Base-by-base conservation (phyloP, 35 echinoderm and acorn worm species). In the Hemicentrotus pulcherrimus region DNA sequence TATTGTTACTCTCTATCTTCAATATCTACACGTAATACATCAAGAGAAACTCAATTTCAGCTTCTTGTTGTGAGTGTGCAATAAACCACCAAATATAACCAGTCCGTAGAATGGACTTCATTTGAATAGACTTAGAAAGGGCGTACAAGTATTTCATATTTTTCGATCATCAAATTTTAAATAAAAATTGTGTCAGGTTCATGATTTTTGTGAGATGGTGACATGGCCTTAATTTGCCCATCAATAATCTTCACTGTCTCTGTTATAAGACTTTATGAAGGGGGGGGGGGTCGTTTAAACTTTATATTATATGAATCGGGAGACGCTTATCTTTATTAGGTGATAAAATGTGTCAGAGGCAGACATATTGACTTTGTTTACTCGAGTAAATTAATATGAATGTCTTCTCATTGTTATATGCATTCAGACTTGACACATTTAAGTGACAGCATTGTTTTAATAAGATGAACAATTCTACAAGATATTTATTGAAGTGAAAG, bases 331-430 rank as follows among this genome's bases (percentile, higher is more conserved):
- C 28, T 78, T 78, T 78, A n/a, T 78, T 78, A 78, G 65, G 65
- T 78, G 65, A 78, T 78, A 78, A 78, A 78, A n/a, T 28, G 5
- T 78, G 65, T n/a, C 0, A 18, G 22, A 28, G 22, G 7, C 65
- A 78, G 65, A 78, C 65, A n/a, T 78, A 78, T 78, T 78, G 65
- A 78, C 65, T 78, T 78, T 78, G 65, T 78, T 78, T 78, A 78
- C 65, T n/a, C 65, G n/a, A 78, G 19, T 15, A n/a, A 28, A n/a
- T 78, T 4, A 78, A 24, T 13, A 15, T 78, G 65, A 78, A 78
- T 78, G 65, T n/a, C 65, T 78, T 8, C 18, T 78, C 2, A 78
- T 78, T 78, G 19, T 28, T 2, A 78, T 28, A 78, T n/a, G 4
- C 19, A 78, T 28, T 78, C n/a, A 28, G 65, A n/a, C 19, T 78